These are phyloP conservation scores for Podotricha telesiphe DNA, from an alignment of 2,888 invertebrate species.

Conservation along the genomic window DNA sequence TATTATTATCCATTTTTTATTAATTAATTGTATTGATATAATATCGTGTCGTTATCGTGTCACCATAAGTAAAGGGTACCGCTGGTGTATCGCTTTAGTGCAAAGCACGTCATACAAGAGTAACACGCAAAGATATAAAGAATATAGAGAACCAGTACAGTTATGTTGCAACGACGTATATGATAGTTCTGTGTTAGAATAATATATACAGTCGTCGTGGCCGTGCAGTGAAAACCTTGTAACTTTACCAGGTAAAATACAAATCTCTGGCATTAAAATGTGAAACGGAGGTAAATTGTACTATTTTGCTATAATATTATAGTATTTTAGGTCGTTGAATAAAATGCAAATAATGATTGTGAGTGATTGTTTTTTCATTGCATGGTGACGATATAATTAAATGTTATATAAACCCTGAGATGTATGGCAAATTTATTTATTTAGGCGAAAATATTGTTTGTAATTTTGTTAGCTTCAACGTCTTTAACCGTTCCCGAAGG, in stretches of 20 bases:
- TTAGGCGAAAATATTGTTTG: conserved; percentile 47
- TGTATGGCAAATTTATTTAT: conserved; percentile 45
- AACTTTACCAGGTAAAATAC: neutral
- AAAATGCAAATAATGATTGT: neutral
- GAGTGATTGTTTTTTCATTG: neutral
- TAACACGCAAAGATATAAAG: conserved; percentile 2
- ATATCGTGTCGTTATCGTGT: conserved; percentile 9
- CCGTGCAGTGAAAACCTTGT: neutral
- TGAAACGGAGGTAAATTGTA: neutral
- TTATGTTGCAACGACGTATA: conserved; percentile 39
- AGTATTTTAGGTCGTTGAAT: neutral
- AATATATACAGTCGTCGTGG: conserved; percentile 40
- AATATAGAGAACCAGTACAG: conserved; percentile 15
- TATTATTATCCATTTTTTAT: neutral
- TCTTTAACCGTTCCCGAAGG: conserved; percentile 75
- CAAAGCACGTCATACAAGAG: conserved; percentile 23
- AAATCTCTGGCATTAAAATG: neutral
- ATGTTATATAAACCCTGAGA: conserved; percentile 35
- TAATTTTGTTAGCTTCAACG: conserved; percentile 54
- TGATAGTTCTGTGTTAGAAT: conserved; percentile 48
- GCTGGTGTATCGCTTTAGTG: conserved; percentile 13
- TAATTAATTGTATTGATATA: neutral
- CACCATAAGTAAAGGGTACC: neutral
- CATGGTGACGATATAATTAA: conserved; percentile 33
- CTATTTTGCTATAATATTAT: neutral